A percentile compares a stretch with the other conserved stretches of the same genome.
These are phyloP conservation scores for Calliopsis andreniformis DNA, from an alignment of 1,140 invertebrate species.

Conservation along the genomic window DNA sequence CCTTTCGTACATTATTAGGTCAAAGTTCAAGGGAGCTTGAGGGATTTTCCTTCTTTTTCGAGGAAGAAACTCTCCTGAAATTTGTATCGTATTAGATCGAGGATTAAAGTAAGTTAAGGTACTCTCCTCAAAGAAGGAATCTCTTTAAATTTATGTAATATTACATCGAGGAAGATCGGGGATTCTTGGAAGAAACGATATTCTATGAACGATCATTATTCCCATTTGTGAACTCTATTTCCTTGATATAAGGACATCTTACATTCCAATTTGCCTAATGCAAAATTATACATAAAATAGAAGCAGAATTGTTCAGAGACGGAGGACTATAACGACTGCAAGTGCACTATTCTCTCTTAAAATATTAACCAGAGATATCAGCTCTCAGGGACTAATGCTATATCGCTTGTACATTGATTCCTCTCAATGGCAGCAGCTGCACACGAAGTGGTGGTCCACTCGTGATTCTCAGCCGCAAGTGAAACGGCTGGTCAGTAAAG, in stretches of 20 bases:
- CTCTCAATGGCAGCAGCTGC: slow-evolving; percentile 24
- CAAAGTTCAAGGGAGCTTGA: no score
- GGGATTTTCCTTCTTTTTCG: no score
- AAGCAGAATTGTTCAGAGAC: no score
- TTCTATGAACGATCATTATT: neutral
- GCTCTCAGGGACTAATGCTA: slow-evolving; percentile 2
- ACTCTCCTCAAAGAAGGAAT: neutral
- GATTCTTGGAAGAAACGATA: neutral
- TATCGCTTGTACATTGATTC: neutral
- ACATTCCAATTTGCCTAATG: neutral
- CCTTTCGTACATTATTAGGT: no score
- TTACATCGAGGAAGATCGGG: no score
- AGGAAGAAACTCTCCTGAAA: no score
- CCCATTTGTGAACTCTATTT: neutral
- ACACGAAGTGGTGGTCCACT: slow-evolving; percentile 13
- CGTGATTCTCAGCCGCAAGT: neutral
- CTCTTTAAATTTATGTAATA: no score
- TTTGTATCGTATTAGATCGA: no score
- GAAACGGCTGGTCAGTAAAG: slow-evolving; percentile 32
- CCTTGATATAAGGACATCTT: neutral
- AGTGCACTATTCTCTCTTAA: no score
- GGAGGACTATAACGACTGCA: no score
- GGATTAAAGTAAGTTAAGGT: neutral
- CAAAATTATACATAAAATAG: neutral
- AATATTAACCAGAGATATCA: no score